phyloP scores from a whole-genome alignment of 2,113 vertebrate species.

The Oriolus oriolus region DNA sequence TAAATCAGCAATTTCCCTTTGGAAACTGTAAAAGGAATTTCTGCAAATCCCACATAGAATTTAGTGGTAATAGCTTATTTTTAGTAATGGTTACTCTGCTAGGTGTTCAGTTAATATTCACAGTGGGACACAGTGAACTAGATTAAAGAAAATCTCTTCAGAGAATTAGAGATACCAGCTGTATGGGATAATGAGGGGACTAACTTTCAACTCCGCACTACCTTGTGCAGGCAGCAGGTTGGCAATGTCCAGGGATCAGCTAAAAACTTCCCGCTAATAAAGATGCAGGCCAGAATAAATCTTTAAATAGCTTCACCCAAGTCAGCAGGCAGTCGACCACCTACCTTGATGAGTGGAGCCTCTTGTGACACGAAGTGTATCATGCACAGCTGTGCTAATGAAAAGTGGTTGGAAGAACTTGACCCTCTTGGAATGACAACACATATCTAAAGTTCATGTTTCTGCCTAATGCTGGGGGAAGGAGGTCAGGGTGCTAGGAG shows the following conservation, averaged over 20 bases:
- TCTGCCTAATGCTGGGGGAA: background rate
- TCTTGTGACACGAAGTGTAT: rapidly evolving
- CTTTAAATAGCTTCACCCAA: background rate
- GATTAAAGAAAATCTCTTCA: background rate
- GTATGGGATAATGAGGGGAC: background rate
- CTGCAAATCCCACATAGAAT: background rate
- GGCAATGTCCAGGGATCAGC: background rate
- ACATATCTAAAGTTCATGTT: background rate
- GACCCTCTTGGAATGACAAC: background rate
- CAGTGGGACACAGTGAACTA: background rate
- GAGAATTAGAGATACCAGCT: background rate
- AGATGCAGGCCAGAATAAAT: background rate
- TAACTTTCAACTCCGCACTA: background rate
- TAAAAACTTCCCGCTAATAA: background rate
- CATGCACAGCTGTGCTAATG: background rate
- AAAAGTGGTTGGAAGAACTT: background rate
- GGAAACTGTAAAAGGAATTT: background rate
- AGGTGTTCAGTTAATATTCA: background rate
- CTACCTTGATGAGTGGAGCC: background rate
- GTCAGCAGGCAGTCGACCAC: background rate
- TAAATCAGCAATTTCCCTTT: constrained; percentile 1
- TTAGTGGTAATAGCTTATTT: background rate
- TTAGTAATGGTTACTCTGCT: background rate
- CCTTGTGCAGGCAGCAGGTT: background rate
- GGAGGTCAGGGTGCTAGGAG: background rate